Conservation (phyloP, 2,888 invertebrate species). For the Venusia cambrica region DNA sequence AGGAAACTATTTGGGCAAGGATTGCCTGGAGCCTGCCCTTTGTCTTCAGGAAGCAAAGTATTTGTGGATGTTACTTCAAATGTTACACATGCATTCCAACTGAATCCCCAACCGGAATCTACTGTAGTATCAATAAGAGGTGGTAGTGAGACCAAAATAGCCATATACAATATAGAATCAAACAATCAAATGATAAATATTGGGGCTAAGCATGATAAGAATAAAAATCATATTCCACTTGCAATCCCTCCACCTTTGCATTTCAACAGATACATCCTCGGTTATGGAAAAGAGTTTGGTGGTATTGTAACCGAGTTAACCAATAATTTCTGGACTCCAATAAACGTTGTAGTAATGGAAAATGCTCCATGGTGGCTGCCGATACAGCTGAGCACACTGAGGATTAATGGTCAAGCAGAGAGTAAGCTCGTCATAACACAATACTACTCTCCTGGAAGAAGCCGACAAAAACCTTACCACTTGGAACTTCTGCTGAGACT, state of each 20-base stretch:
- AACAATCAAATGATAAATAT: slow-evolving; percentile 84
- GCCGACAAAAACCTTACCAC: slow-evolving; percentile 91
- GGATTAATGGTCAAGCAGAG: slow-evolving; percentile 83
- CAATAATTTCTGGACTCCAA: slow-evolving; percentile 88
- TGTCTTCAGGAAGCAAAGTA: slow-evolving; percentile 88
- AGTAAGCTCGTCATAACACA: slow-evolving; percentile 79
- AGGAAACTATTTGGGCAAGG: slow-evolving; percentile 93
- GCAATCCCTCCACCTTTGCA: slow-evolving; percentile 84
- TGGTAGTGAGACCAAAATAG: slow-evolving; percentile 84
- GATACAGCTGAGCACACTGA: slow-evolving; percentile 93
- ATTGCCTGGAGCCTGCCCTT: slow-evolving; percentile 89
- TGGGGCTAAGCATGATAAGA: slow-evolving; percentile 78
- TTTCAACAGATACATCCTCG: slow-evolving; percentile 91
- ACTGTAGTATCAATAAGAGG: slow-evolving; percentile 84
- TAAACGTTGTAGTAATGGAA: slow-evolving; percentile 92
- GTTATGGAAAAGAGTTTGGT: slow-evolving; percentile 95
- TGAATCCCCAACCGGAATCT: slow-evolving; percentile 83
- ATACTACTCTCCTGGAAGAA: slow-evolving; percentile 87
- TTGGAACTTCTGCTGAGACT: slow-evolving; percentile 91
- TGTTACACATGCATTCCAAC: slow-evolving; percentile 81
- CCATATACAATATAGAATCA: slow-evolving; percentile 85
- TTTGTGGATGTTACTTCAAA: slow-evolving; percentile 89
- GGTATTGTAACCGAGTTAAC: slow-evolving; percentile 92
- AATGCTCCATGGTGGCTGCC: slow-evolving; percentile 95
- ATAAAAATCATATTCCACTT: slow-evolving; percentile 66